Conservation (phyloP, 2,113 vertebrate genomes). For the Coreoperca whiteheadi region DNA sequence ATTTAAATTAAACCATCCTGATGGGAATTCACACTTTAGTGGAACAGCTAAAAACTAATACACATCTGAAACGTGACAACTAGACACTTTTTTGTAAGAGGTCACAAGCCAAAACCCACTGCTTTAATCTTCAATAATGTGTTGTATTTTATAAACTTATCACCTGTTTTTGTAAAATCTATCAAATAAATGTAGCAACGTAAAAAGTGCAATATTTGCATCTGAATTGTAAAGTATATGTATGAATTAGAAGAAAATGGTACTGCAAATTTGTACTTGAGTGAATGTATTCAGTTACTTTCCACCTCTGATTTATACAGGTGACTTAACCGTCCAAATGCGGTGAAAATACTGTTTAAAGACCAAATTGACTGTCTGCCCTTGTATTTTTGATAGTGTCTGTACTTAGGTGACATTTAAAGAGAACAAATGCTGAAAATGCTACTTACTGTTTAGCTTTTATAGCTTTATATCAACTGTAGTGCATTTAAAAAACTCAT, state of each 20-base stretch:
- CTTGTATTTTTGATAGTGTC: background rate
- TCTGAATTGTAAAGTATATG: too few species aligned
- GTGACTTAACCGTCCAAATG: background rate
- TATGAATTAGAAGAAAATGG: background rate
- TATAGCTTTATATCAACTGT: too few species aligned
- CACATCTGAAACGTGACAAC: too few species aligned
- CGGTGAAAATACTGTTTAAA: background rate
- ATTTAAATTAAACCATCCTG: too few species aligned
- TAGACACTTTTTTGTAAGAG: too few species aligned
- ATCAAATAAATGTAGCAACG: background rate
- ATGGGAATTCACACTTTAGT: too few species aligned
- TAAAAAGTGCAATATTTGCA: background rate
- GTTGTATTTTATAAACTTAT: too few species aligned
- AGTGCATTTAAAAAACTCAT: background rate
- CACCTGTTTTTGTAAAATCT: too few species aligned
- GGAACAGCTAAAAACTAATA: too few species aligned
- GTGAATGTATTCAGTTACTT: background rate
- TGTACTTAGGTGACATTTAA: background rate
- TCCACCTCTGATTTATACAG: background rate
- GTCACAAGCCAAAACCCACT: background rate
- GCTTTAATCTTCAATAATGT: background rate
- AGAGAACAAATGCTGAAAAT: too few species aligned
- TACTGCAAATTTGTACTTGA: background rate
- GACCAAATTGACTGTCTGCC: background rate
- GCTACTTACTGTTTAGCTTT: too few species aligned